Conservation (phyloP, 2,888 invertebrate genomes). For the Ptycholaimellus sp. region DNA sequence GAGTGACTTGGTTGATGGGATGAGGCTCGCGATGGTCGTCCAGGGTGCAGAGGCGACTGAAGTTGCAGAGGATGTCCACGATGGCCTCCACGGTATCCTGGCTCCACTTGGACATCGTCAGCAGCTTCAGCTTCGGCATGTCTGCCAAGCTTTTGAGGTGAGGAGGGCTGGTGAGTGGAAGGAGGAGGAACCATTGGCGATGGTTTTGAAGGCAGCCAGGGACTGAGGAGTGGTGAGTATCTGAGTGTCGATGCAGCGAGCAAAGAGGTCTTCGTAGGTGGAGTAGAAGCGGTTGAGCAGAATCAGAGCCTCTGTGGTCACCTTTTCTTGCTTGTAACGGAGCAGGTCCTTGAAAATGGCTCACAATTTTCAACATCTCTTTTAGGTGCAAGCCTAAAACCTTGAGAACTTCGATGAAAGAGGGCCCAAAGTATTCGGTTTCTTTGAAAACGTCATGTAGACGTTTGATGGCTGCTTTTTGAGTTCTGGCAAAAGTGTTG, state of each 20-base stretch:
- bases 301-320: slow-evolving; percentile 23
- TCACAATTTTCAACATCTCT: slow-evolving; percentile 15
- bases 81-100: slow-evolving; percentile 15
- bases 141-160: no score
- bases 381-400: no score
- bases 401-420: no score
- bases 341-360: slow-evolving; percentile 11
- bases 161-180: no score
- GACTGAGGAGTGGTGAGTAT: no score
- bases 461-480: neutral
- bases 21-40: slow-evolving; percentile 25
- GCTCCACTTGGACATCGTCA: slow-evolving; percentile 15
- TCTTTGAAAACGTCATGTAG: slow-evolving; percentile 23
- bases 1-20: slow-evolving; percentile 29
- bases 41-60: slow-evolving; percentile 25
- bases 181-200: no score
- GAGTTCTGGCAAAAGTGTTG: no score
- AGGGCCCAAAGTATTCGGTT: slow-evolving; percentile 19
- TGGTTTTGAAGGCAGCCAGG: no score
- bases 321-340: slow-evolving; percentile 23
- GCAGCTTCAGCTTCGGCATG: slow-evolving; percentile 22
- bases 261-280: slow-evolving; percentile 24
- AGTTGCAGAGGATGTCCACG: slow-evolving; percentile 12
- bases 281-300: slow-evolving; percentile 25
- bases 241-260: slow-evolving; percentile 12